These are phyloP conservation scores for Subacronicta megacephala DNA, from an alignment of 2,888 invertebrate genomes.

Conservation along the genomic window DNA sequence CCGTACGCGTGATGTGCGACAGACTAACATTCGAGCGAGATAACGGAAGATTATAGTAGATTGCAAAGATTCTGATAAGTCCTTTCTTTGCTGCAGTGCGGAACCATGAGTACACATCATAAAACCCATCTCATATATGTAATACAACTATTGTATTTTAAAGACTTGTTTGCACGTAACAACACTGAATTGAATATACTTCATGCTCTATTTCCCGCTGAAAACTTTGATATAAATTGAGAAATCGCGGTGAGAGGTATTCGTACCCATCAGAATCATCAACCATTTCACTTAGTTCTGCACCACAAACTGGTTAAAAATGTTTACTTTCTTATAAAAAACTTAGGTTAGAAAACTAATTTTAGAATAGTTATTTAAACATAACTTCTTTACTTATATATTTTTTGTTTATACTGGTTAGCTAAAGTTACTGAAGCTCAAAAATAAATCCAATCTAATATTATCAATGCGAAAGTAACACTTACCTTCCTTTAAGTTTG, in stretches of 20 bases:
- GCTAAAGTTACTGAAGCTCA: too few relatives aligned
- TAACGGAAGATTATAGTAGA: constrained; percentile 84
- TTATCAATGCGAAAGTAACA: too few relatives aligned
- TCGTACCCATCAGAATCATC: constrained; percentile 57
- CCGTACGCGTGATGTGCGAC: constrained; percentile 71
- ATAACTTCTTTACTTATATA: too few relatives aligned
- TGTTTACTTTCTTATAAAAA: constrained; percentile 4
- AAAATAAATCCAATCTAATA: too few relatives aligned
- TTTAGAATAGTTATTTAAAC: constrained; percentile 12
- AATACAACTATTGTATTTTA: constrained; percentile 13
- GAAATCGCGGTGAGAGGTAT: constrained; percentile 74
- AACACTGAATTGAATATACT: constrained; percentile 57
- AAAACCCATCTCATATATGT: constrained; percentile 23
- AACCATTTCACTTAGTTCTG: constrained; percentile 53
- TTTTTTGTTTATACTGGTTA: too few relatives aligned
- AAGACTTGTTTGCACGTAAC: constrained; percentile 41
- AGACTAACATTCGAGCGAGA: constrained; percentile 69
- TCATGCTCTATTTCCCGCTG: constrained; percentile 76
- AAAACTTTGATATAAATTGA: constrained; percentile 71
- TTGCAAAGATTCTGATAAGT: constrained; percentile 85
- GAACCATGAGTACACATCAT: constrained; percentile 40
- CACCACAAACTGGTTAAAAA: constrained; percentile 31
- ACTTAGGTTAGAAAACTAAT: constrained; percentile 40
- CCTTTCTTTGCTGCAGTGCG: constrained; percentile 53
- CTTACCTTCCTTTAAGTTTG: too few relatives aligned